Evolutionary conservation across 2,888 invertebrate species (phyloP), one percentile per base, ranked within the genome.

Genomic region (Eumerus sabulonum): DNA sequence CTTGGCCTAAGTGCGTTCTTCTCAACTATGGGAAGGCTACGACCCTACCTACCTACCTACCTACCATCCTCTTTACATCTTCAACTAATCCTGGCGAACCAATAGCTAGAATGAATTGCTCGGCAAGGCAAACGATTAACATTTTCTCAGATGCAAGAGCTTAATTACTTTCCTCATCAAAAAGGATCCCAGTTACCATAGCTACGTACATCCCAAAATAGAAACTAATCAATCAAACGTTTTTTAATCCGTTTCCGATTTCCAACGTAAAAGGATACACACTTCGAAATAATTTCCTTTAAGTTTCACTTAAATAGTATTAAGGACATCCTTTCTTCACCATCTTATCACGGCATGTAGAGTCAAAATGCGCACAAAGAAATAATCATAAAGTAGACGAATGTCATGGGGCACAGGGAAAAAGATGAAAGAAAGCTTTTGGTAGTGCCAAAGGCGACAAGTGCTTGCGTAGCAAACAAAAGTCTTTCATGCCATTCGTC

Each of bases 181-280:
- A 48, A 38, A 60, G 38, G 13, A 47, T 12, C n/a, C 18, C n/a
- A 27, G 27, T 50, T 18, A 4, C 51, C 38, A 27, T 19, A 51
- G 16, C 27, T 27, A 2, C 40, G 9, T 9, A 48, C n/a, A 4
- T n/a, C 3, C 16, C 16, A 47, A 17, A 14, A 42, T n/a, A 56
- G 11, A 27, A 44, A 7, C 16, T 44, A 59, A 59, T 68, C 59
- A 68, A 68, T 68, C 68, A 68, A 45, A 59, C 9, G 59, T 51
- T 68, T 59, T 51, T 44, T 59, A 59, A 51, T 59, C 45, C 51
- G 19, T 51, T n/a, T 42, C 35, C 45, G 4, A 13, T 4, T 27
- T 27, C 7, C 7, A 27, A 7, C 27, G 2, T 27, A 4, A 4
- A 27, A 27, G 7, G 27, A 7, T 7, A 27, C 27, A 27, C 27